Percentiles rank a stretch among this genome's conserved stretches.
Evolutionary conservation across 2,113 vertebrate genomes (phyloP).

Genomic region (Tylochromis polylepis): DNA sequence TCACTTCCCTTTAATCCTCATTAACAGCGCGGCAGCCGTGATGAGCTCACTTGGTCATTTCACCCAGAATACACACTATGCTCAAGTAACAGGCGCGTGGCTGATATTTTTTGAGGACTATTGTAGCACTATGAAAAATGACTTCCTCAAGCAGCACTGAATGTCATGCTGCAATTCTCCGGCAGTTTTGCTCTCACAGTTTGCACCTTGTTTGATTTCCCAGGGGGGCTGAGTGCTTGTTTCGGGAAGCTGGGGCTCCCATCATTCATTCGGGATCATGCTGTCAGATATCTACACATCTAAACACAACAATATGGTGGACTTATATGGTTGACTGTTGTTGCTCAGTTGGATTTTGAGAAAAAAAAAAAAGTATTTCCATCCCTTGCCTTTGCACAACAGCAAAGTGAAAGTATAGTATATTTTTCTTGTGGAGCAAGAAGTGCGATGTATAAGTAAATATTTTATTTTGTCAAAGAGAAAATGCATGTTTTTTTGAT

Average conservation of each 20-base stretch:
- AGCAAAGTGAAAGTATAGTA: neutral
- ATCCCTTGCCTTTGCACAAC: neutral
- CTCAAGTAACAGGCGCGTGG: neutral
- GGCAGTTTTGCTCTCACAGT: conserved; percentile 34
- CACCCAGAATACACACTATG: neutral
- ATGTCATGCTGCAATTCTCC: conserved; percentile 40
- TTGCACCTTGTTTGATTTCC: conserved; percentile 71
- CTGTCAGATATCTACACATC: conserved; percentile 18
- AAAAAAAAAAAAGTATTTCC: neutral
- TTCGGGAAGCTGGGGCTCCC: conserved; percentile 25
- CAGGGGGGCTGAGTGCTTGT: conserved; percentile 32
- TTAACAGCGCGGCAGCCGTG: neutral
- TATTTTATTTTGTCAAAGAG: neutral
- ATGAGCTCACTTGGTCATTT: neutral
- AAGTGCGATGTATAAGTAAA: accelerated
- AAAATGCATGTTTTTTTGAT: neutral
- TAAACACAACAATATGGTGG: conserved; percentile 6
- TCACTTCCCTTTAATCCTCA: conserved; percentile 16
- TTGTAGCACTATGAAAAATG: conserved; percentile 38
- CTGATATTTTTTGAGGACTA: neutral
- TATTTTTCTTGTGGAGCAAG: neutral
- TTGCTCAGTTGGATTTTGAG: neutral
- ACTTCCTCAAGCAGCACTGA: conserved; percentile 27
- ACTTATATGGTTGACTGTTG: neutral
- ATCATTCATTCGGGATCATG: conserved; percentile 39